Evolutionary conservation across 2,113 vertebrate genomes (phyloP), one percentile per base, ranked within the genome.

Genomic region (Ciconia stormi): DNA sequence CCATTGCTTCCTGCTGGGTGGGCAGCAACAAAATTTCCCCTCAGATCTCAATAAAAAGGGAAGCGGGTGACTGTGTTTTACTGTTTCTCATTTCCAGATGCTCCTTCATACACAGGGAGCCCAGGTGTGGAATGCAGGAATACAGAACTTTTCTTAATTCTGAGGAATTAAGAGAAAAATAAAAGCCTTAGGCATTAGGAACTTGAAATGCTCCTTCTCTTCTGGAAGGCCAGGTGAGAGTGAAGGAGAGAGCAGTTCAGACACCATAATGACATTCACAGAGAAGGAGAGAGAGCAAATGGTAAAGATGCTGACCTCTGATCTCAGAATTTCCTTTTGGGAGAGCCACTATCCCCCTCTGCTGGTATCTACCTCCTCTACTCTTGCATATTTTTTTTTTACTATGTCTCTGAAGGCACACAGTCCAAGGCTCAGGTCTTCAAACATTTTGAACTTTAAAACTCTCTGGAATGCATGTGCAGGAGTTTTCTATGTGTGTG

Each of bases 341-440:
- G 66, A 95, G 84, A 76, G 84, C 46, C 46, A 62, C 91, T 95
- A 66, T 58, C 87, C 25, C 93, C 92, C 83, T 94, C 93, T 97
- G 87, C 83, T 97, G 91, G 93, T 84, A 58, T 58, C 1, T 5
- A 18, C 11, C 42, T 95, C 91, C 16, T 78, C 23, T 86, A 47
- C 12, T 42, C 32, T 55, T 29, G 20, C 26, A 1, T 16, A 62
- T 23, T 8, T 70, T 23, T 6, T 26, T 81, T 78, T 9, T 2
- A n/a, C 4, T 38, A 1, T 32, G 17, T 71, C 11, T 53, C 62
- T 86, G 32, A 77, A 70, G 25, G 34, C 46, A 73, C 27, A 70
- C 8, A 36, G 34, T 65, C 58, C 74, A 87, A 89, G 32, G 30
- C 34, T 93, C 25, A 46, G 17, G 27, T 74, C 61, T 81, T 89